phyloP scores from a whole-genome alignment of 2,888 invertebrate species.

The Cremastinae sp. region DNA sequence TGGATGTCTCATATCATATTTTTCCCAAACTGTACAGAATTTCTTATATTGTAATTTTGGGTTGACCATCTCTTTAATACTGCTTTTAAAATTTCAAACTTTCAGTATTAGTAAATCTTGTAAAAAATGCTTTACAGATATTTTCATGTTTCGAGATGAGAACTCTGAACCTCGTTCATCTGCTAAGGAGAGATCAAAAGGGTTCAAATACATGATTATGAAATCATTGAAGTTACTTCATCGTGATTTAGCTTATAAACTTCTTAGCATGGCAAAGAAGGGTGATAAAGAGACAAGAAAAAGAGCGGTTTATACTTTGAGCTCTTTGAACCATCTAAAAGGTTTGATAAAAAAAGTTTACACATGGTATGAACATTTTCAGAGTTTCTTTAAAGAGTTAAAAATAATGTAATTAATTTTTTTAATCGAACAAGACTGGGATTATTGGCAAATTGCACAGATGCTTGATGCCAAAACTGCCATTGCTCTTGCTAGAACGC shows the following conservation, averaged over 20 bases:
- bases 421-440: constrained; percentile 79
- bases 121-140: constrained; percentile 35
- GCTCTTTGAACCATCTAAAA: constrained; percentile 85
- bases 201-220: constrained; percentile 66
- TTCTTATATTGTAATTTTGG: too few relatives aligned
- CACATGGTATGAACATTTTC: too few relatives aligned
- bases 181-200: constrained; percentile 63
- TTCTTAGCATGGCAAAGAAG: constrained; percentile 85
- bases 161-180: constrained; percentile 66
- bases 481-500: constrained; percentile 88
- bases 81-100: too few relatives aligned
- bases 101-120: constrained; percentile 14
- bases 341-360: constrained; percentile 71
- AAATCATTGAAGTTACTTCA: constrained; percentile 85
- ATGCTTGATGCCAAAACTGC: constrained; percentile 89
- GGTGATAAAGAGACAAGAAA: constrained; percentile 84
- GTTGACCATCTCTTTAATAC: too few relatives aligned
- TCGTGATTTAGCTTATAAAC: constrained; percentile 85
- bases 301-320: constrained; percentile 85
- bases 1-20: too few relatives aligned
- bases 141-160: constrained; percentile 53
- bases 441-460: constrained; percentile 89
- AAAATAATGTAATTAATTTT: constrained; percentile 2
- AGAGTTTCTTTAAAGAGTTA: too few relatives aligned
- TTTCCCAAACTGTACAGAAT: too few relatives aligned